These are phyloP conservation scores for Sphenodon punctatus DNA, from an alignment of 2,797 vertebrate species.

Conservation along the genomic window DNA sequence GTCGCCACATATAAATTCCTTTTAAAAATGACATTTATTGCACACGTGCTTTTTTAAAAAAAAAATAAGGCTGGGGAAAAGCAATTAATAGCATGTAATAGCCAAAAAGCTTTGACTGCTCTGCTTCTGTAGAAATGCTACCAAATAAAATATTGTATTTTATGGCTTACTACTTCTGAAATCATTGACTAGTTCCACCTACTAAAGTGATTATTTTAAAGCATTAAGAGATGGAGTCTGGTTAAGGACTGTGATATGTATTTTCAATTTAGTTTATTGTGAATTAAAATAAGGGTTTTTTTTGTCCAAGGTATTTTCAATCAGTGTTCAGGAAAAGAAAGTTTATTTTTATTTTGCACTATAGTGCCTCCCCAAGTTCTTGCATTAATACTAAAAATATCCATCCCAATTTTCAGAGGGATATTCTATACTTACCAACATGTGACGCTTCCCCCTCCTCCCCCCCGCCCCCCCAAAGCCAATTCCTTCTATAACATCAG, in stretches of 20 bases:
- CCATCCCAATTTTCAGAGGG: conserved; percentile 49
- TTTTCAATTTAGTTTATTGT: conserved; percentile 55
- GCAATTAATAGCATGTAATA: conserved; percentile 42
- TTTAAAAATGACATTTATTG: conserved; percentile 53
- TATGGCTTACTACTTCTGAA: conserved; percentile 34
- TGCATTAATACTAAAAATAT: conserved; percentile 59
- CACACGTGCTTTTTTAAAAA: conserved; percentile 29
- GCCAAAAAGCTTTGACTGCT: conserved; percentile 6
- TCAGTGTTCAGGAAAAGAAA: conserved; percentile 56
- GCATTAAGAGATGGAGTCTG: conserved; percentile 46
- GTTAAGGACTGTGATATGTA: conserved; percentile 44
- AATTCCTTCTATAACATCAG: conserved; percentile 41
- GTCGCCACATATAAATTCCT: conserved; percentile 13
- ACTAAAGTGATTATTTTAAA: conserved; percentile 49
- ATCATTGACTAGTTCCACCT: conserved; percentile 51
- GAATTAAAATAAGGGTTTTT: conserved; percentile 41
- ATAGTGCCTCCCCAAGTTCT: conserved; percentile 39
- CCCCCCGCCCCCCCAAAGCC: background rate
- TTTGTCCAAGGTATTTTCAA: conserved; percentile 51
- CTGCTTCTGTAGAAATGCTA: conserved; percentile 10
- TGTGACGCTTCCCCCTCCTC: background rate
- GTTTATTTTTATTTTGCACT: conserved; percentile 59
- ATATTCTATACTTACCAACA: conserved; percentile 45
- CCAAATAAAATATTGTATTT: conserved; percentile 30
- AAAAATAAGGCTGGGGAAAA: conserved; percentile 38